Conservation (phyloP, 1,140 invertebrate species). For the Pemphigus obesinymphae region DNA sequence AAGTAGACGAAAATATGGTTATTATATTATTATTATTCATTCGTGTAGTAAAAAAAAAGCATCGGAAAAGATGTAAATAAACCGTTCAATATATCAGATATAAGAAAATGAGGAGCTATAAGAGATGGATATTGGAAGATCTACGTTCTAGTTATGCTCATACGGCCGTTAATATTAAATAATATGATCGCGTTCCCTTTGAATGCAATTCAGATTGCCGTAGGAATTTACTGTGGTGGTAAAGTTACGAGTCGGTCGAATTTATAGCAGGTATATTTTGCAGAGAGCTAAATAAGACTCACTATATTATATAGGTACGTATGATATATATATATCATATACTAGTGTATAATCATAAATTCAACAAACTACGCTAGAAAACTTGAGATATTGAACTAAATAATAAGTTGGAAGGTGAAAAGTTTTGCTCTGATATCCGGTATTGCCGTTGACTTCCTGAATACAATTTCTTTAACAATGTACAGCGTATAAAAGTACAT, state of each 20-base stretch:
- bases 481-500: background rate
- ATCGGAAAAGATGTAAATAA: too few relatives aligned
- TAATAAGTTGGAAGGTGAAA: slow-evolving; percentile 12
- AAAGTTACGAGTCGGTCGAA: background rate
- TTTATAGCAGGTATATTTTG: background rate
- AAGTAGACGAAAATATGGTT: too few relatives aligned
- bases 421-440: slow-evolving; percentile 3
- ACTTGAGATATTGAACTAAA: slow-evolving; percentile 1
- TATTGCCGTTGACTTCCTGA: background rate
- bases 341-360: background rate
- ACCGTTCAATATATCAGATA: too few relatives aligned
- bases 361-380: background rate
- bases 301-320: background rate
- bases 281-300: background rate
- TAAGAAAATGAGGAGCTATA: too few relatives aligned
- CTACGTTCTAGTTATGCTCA: background rate
- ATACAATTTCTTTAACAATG: slow-evolving; percentile 9
- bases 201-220: background rate
- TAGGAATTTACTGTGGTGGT: background rate
- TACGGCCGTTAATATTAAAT: background rate
- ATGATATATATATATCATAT: background rate
- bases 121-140: too few relatives aligned
- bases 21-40: too few relatives aligned
- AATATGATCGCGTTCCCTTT: background rate
- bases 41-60: too few relatives aligned